A percentile compares a stretch with the other conserved stretches of the same genome.
Conservation (phyloP, 2,888 invertebrate species). For the Hipparchia semele region DNA sequence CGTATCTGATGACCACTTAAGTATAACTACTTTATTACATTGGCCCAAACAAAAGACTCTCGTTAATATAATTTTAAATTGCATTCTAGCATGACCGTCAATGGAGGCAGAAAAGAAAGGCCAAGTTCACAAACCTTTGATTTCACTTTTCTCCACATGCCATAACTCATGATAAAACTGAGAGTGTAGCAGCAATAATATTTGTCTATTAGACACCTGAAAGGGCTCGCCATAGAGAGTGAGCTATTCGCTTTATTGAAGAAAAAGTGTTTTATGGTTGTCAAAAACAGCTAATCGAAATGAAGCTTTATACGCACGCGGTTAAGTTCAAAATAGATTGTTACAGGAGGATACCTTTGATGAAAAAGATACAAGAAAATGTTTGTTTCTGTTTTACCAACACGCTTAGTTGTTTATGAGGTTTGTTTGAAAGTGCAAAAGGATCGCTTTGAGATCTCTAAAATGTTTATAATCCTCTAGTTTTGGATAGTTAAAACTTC, state of each 20-base stretch:
- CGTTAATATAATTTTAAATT: conserved; percentile 25
- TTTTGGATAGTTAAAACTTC: background rate
- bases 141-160: conserved; percentile 48
- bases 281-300: conserved; percentile 21
- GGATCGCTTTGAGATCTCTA: conserved; percentile 2
- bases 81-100: conserved; percentile 26
- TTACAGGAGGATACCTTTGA: conserved; percentile 5
- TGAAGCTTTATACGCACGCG: conserved; percentile 27
- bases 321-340: conserved; percentile 28
- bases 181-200: conserved; percentile 47
- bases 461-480: background rate
- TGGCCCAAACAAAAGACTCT: conserved; percentile 5
- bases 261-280: conserved; percentile 38
- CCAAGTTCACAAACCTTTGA: conserved; percentile 43
- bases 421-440: conserved; percentile 23
- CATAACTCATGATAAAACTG: conserved; percentile 47
- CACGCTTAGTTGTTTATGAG: conserved; percentile 21
- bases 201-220: conserved; percentile 44
- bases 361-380: conserved; percentile 23
- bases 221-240: conserved; percentile 39
- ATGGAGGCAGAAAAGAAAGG: conserved; percentile 37
- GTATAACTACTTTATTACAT: conserved; percentile 1
- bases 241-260: conserved; percentile 37
- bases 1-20: background rate
- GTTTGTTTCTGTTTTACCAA: conserved; percentile 29